Conservation (phyloP, 2,888 invertebrate species). For the Clepsis dumicolana region DNA sequence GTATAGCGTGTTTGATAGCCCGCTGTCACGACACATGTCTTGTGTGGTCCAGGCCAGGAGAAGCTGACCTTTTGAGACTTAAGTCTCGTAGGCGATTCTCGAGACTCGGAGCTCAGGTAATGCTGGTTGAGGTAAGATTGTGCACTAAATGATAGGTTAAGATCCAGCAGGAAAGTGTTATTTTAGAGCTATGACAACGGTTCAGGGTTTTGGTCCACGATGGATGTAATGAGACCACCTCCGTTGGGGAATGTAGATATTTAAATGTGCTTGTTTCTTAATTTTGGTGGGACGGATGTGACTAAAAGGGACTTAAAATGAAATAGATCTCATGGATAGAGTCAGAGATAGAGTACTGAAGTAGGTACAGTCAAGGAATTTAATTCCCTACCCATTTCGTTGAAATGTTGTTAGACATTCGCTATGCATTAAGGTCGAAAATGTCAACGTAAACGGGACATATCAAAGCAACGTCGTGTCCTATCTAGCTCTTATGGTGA, state of each 20-base stretch:
- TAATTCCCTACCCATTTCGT: no score
- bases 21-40: slow-evolving; percentile 60
- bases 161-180: slow-evolving; percentile 63
- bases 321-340: no score
- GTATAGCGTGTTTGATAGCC: slow-evolving; percentile 21
- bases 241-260: neutral
- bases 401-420: no score
- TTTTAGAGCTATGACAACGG: slow-evolving; percentile 53
- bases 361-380: no score
- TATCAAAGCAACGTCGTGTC: no score
- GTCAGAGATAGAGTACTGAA: no score
- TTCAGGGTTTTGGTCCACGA: slow-evolving; percentile 5
- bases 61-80: slow-evolving; percentile 12
- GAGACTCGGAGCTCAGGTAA: neutral
- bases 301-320: no score
- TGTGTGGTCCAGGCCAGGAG: slow-evolving; percentile 66
- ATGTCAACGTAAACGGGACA: no score
- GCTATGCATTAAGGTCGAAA: no score
- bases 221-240: slow-evolving; percentile 31
- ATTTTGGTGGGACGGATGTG: no score
- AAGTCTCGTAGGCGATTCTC: neutral
- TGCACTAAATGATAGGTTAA: slow-evolving; percentile 68
- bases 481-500: no score
- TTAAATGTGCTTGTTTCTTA: no score
- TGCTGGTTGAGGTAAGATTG: slow-evolving; percentile 6